Percentiles rank a stretch among this genome's conserved stretches.
phyloP scores from a whole-genome alignment of 1,140 invertebrate genomes.

The Drosophila jambulina region DNA sequence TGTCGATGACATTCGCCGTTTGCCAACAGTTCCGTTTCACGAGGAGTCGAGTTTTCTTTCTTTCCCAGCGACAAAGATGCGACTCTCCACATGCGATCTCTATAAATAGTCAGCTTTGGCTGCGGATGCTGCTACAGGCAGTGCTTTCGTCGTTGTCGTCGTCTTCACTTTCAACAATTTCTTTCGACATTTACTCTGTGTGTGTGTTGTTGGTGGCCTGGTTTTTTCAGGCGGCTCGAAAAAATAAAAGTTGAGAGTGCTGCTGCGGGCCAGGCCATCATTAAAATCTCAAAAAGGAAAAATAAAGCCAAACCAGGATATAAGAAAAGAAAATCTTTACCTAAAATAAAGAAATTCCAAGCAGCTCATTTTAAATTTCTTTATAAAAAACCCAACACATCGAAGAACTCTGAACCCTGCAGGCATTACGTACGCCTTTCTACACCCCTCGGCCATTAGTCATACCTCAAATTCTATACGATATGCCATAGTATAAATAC shows the following conservation, averaged over 20 bases:
- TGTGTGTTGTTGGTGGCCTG: slow-evolving; percentile 41
- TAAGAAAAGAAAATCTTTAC: background rate
- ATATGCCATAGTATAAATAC: slow-evolving; percentile 13
- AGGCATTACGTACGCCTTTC: slow-evolving; percentile 24
- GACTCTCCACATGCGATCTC: slow-evolving; percentile 38
- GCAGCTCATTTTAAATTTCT: background rate
- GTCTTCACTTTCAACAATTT: slow-evolving; percentile 57
- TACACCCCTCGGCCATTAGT: slow-evolving; percentile 51
- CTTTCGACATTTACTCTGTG: slow-evolving; percentile 43
- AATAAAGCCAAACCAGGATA: slow-evolving; percentile 1
- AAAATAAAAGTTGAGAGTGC: slow-evolving; percentile 32
- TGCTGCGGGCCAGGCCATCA: slow-evolving; percentile 1
- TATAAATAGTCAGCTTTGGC: slow-evolving; percentile 48
- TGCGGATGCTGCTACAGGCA: slow-evolving; percentile 17
- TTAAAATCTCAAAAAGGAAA: slow-evolving; percentile 20
- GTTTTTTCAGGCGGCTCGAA: slow-evolving; percentile 25
- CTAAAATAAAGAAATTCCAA: background rate
- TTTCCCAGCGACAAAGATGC: slow-evolving; percentile 6
- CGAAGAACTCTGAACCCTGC: slow-evolving; percentile 37
- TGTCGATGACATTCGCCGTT: slow-evolving; percentile 14
- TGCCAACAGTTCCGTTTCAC: slow-evolving; percentile 53
- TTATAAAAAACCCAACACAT: slow-evolving; percentile 4
- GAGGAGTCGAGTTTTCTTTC: slow-evolving; percentile 47
- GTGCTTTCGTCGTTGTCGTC: slow-evolving; percentile 31
- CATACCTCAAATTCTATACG: slow-evolving; percentile 40